Percentiles rank a stretch among this genome's conserved stretches.
phyloP scores from a whole-genome alignment of 2,113 vertebrate species.

The Carassius carassius region DNA sequence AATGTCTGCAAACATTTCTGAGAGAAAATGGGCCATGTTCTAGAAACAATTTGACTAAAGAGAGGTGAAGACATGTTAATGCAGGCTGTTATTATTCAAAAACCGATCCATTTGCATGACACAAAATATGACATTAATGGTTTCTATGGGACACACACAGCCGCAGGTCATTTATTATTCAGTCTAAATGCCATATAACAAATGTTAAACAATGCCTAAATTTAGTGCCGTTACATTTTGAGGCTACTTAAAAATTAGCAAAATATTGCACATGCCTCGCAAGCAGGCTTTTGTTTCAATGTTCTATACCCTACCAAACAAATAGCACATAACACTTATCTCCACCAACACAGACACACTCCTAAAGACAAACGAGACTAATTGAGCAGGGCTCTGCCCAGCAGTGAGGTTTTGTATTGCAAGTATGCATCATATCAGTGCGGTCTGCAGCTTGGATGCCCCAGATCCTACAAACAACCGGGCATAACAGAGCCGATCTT shows the following conservation, averaged over 20 bases:
- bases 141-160: constrained; percentile 9
- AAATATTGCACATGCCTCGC: not conserved
- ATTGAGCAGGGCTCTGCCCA: not conserved
- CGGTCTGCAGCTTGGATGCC: not conserved
- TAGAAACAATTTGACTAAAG: constrained; percentile 35
- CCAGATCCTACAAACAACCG: not conserved
- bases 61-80: constrained; percentile 24
- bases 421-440: not conserved
- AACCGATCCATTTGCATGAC: constrained; percentile 1
- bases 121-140: constrained; percentile 37
- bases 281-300: constrained; percentile 11
- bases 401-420: constrained; percentile 9
- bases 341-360: constrained; percentile 6
- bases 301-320: not conserved
- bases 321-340: not conserved
- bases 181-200: constrained; percentile 3
- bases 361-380: not conserved
- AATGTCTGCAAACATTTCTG: constrained; percentile 13
- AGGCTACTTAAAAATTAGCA: not conserved
- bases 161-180: constrained; percentile 29
- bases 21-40: constrained; percentile 32
- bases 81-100: not conserved
- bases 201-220: constrained; percentile 8
- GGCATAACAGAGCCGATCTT: not conserved
- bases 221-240: not conserved